Conservation (phyloP, 1,140 invertebrate genomes). For the Anastatus disparis region DNA sequence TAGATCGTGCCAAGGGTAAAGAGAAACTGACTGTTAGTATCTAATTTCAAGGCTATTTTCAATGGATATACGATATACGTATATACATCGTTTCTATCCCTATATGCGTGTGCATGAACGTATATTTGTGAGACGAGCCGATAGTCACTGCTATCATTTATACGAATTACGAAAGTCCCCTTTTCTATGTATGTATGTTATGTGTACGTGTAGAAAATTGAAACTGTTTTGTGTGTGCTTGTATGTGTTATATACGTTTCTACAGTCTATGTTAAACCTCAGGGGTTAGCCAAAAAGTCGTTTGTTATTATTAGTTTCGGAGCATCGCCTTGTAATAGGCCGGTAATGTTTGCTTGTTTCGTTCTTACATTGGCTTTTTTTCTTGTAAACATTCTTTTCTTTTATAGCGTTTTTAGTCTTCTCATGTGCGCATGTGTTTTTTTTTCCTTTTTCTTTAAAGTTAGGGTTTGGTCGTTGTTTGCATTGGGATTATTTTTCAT, state of each 20-base stretch:
- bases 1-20: slow-evolving; percentile 32
- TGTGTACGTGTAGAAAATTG: no score
- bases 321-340: slow-evolving; percentile 33
- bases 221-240: no score
- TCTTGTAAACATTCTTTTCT: background rate
- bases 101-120: slow-evolving; percentile 18
- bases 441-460: no score
- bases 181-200: no score
- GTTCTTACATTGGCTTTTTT: background rate
- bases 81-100: slow-evolving; percentile 34
- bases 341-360: slow-evolving; percentile 23
- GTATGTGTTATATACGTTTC: no score
- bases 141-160: slow-evolving; percentile 61
- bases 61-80: slow-evolving; percentile 54
- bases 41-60: slow-evolving; percentile 62
- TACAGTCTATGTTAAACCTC: slow-evolving; percentile 5
- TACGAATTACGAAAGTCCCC: slow-evolving; percentile 62
- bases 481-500: background rate
- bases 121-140: background rate
- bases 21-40: slow-evolving; percentile 56
- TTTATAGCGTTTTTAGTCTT: background rate
- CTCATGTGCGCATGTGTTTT: no score
- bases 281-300: slow-evolving; percentile 55
- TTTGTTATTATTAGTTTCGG: slow-evolving; percentile 64
- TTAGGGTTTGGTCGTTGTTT: background rate